Percentiles rank a stretch among this genome's conserved stretches.
phyloP scores from a whole-genome alignment of 2,113 vertebrate species.

The Cynocephalus volans region DNA sequence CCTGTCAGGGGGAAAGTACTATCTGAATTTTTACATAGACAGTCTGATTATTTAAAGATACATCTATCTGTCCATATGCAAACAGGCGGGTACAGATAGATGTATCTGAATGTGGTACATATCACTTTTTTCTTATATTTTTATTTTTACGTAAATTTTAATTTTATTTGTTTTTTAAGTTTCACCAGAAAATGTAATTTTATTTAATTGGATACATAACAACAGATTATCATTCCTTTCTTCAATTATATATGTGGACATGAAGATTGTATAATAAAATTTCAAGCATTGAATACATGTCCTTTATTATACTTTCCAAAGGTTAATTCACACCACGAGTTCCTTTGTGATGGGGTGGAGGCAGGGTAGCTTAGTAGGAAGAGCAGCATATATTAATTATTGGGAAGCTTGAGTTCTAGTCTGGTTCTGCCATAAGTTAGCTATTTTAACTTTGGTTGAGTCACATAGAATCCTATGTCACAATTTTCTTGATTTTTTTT shows the following conservation, averaged over 20 bases:
- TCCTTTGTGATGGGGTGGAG: neutral
- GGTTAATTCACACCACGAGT: neutral
- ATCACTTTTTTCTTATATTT: neutral
- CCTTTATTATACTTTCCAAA: conserved; percentile 12
- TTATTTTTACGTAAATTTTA: neutral
- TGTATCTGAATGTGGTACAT: neutral
- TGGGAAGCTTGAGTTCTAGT: neutral
- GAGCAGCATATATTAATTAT: neutral
- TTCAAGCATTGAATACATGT: neutral
- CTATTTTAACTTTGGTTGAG: neutral
- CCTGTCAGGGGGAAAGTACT: neutral
- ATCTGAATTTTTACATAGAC: neutral
- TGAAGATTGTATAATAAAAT: neutral
- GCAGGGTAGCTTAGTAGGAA: neutral
- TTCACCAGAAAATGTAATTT: conserved; percentile 35
- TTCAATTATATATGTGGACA: neutral
- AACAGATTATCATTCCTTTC: neutral
- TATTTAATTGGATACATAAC: neutral
- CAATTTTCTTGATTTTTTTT: neutral
- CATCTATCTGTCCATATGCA: neutral
- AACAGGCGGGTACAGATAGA: neutral
- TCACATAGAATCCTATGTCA: neutral
- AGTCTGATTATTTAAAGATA: conserved; percentile 14
- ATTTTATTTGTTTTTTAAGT: conserved; percentile 39
- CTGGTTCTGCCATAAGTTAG: neutral